Evolutionary conservation across 1,140 invertebrate genomes (phyloP).

Genomic region (Halyomorpha halys): DNA sequence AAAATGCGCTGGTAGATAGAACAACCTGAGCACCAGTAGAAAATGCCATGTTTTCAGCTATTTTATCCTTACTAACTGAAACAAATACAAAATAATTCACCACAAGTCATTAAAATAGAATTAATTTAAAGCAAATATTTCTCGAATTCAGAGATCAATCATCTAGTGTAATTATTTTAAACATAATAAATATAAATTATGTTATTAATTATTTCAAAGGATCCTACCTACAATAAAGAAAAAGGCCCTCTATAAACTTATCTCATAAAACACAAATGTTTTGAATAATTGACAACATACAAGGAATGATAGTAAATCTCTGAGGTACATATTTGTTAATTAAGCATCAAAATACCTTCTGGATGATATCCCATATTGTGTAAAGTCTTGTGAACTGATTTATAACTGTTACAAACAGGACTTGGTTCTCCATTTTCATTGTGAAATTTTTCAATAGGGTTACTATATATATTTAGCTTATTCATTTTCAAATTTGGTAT

Average conservation of each 20-base stretch:
- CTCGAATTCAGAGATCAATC: not conserved
- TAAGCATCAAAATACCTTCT: not conserved
- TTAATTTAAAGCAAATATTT: not conserved
- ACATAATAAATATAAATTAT: not conserved
- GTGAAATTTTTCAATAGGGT: no score
- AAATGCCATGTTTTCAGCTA: not conserved
- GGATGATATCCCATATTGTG: constrained; percentile 2
- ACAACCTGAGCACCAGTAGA: constrained; percentile 4
- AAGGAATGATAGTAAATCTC: no score
- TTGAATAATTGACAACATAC: no score
- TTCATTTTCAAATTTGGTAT: no score
- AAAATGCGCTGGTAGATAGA: constrained; percentile 12
- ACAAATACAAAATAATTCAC: constrained; percentile 2
- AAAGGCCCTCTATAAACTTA: no score
- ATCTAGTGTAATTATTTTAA: not conserved
- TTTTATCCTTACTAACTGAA: constrained; percentile 19
- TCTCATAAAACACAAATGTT: no score
- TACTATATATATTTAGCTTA: no score
- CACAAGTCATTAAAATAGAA: not conserved
- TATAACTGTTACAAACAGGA: not conserved
- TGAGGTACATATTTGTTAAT: no score
- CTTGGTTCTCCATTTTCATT: not conserved
- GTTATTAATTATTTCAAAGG: no score
- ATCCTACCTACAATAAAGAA: no score
- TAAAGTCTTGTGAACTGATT: not conserved